Conservation (phyloP, 2,888 invertebrate genomes). For the Arrhopalites spinosus region DNA sequence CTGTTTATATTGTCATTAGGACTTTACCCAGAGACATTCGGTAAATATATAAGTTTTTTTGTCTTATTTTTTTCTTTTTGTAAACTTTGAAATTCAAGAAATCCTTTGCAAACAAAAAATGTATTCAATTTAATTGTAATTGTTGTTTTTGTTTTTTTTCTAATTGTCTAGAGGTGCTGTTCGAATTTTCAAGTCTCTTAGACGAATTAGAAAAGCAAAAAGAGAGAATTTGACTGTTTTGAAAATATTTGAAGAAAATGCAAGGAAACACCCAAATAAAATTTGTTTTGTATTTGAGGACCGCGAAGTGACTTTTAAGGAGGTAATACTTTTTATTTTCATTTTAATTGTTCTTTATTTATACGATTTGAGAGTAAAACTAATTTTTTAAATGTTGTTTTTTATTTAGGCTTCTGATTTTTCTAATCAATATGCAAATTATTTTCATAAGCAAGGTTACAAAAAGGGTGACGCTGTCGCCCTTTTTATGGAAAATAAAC, state of each 20-base stretch:
- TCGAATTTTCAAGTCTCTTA: constrained; percentile 1
- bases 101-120: no score
- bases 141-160: background rate
- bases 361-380: no score
- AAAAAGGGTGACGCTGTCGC: constrained; percentile 87
- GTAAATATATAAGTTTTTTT: background rate
- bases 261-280: constrained; percentile 79
- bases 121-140: no score
- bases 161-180: constrained; percentile 5
- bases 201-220: constrained; percentile 61
- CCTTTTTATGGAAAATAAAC: constrained; percentile 86
- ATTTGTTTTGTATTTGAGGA: constrained; percentile 81
- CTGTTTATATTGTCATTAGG: constrained; percentile 7
- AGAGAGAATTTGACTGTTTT: constrained; percentile 76
- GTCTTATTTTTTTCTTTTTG: no score
- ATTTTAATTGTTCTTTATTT: background rate
- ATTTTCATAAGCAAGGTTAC: constrained; percentile 77
- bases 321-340: constrained; percentile 64
- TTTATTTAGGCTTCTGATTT: constrained; percentile 64
- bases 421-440: constrained; percentile 79
- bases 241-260: constrained; percentile 77
- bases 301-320: constrained; percentile 80
- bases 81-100: no score
- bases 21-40: constrained; percentile 26
- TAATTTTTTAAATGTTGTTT: no score